Base-by-base conservation (phyloP, 2,113 vertebrate genomes). In the Clarias batrachus region DNA sequence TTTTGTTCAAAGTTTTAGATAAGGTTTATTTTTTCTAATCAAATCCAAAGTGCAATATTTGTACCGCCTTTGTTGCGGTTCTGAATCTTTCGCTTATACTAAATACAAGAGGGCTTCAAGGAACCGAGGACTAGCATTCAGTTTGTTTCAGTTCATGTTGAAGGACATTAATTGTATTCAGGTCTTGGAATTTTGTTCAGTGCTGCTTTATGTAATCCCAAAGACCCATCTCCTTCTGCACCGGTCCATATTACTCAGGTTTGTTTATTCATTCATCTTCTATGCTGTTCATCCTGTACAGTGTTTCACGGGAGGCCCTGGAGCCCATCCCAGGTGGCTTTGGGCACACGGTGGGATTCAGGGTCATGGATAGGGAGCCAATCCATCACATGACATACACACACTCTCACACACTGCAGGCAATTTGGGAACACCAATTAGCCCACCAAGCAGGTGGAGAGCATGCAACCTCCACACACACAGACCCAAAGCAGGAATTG, bases 121-220 rank as follows among this genome's bases (percentile, higher is more conserved):
- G n/a, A 68, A 30, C 14, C 14, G 14, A 70, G 48, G 48, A 48
- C 48, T 48, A 52, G 41, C 60, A 65, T 33, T n/a, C 68, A 37
- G 3, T 37, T 37, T 37, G 33, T 37, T 37, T 37, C 33, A 37
- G 33, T 37, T 37, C 33, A 3, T 37, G 60, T 68, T 86, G 76
- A 88, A 86, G 66, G 84, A n/a, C 57, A 83, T 56, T 87, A 48
- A 59, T 52, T 84, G 84, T 68, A 59, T 81, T 77, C 68, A 77
- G 54, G 27, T 57, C 41, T 66, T 87, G 9, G 25, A 23, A 48
- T 82, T 56, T 37, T 87, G n/a, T 86, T 74, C 78, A 81, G 63
- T 8, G 30, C 77, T 84, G 74, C 76, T 82, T 62, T 78, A 66
- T 41, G 56, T 68, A 70, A 56, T 68, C 27, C 81, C 81, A 81